Evolutionary conservation across 1,140 invertebrate genomes (phyloP).

Genomic region (Penaeus japonicus): DNA sequence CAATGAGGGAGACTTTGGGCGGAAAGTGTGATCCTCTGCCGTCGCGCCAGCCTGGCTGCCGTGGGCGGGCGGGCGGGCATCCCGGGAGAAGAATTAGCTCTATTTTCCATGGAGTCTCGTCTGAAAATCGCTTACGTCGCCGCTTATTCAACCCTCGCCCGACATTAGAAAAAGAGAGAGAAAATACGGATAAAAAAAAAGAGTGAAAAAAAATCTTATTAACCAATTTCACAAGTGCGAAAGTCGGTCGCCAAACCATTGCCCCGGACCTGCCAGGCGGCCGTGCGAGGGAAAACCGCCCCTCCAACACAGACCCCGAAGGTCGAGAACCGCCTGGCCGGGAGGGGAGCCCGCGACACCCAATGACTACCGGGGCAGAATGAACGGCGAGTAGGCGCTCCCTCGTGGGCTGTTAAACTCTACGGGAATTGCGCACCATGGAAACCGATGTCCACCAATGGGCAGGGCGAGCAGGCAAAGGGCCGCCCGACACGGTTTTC

Average conservation of each 20-base stretch:
- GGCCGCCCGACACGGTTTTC: no score
- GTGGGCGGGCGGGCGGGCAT: no score
- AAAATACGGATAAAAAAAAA: background rate
- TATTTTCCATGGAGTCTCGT: no score
- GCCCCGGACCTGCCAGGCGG: no score
- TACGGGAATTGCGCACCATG: conserved; percentile 15
- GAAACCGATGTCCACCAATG: background rate
- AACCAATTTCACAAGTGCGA: conserved; percentile 30
- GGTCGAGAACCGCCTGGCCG: background rate
- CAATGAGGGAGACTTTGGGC: no score
- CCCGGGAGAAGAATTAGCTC: no score
- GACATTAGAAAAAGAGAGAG: background rate
- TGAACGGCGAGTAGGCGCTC: conserved; percentile 4
- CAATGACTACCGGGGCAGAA: background rate
- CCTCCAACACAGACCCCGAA: no score
- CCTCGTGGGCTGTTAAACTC: conserved; percentile 17
- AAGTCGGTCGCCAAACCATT: background rate
- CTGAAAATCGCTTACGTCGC: no score
- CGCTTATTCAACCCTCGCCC: no score
- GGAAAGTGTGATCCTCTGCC: no score
- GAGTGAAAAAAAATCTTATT: background rate
- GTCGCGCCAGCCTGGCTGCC: no score
- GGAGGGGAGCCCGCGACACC: background rate
- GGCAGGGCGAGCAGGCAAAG: background rate
- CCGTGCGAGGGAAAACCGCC: no score